Evolutionary conservation across 2,797 vertebrate species (phyloP), one percentile per base, ranked within the genome.

Genomic region (Anguilla megastoma): DNA sequence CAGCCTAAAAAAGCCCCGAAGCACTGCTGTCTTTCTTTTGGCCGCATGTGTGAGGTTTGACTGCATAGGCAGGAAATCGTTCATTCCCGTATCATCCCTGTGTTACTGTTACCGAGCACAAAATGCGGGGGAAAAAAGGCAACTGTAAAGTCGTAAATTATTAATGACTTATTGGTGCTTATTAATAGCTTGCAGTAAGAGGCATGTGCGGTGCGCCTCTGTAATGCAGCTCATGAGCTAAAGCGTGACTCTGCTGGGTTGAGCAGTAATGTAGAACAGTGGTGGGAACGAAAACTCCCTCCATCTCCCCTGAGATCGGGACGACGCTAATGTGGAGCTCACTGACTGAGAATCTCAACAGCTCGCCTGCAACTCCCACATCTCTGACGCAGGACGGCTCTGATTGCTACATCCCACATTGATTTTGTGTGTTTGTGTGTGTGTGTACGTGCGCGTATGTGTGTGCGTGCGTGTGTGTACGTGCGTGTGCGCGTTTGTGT

Each of bases 131-230:
- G 12, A 16, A 71, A 71, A 71, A 36, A 14, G 10, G 9, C 63
- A 36, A 12, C 3, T 30, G 8, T 18, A 45, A 45, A 18, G 18
- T 36, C 9, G 12, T 41, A 6, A 41, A 4, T 76, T 16, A 0
- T 41, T 3, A 79, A 21, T 41, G 30, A 18, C 74, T 2, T 41
- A 41, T 79, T 21, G 41, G 14, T 45, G 3, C 30, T 79, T 79
- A 79, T 6, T 41, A 79, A 18, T 41, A 18, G 14, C 12, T 16
- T 14, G 14, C 33, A 18, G 21, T 45, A 18, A 18, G 16, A 14
- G 36, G 79, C 79, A 82, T 41, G 79, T 82, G 79, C 41, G n/a
- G 79, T 50, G 79, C n/a, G 79, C 45, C 41, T 82, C 45, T 50
- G 24, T 82, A 82, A 82, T 48, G 76, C 14, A 45, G 33, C 76